Conservation (phyloP, 2,888 invertebrate species). For the Drosophila testacea region DNA sequence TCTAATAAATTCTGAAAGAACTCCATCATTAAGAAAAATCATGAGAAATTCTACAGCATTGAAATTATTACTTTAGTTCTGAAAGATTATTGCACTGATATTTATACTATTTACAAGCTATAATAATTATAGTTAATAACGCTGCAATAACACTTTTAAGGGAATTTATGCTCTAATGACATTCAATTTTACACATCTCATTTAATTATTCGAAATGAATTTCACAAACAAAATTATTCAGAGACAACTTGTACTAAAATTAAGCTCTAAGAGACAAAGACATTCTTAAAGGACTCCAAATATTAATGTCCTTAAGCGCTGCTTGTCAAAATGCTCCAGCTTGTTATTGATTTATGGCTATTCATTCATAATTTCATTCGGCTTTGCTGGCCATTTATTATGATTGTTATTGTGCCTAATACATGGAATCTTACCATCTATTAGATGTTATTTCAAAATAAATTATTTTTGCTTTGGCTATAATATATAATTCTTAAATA, state of each 20-base stretch:
- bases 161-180: no score
- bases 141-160: no score
- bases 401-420: not conserved
- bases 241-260: no score
- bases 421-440: not conserved
- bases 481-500: slow-evolving; percentile 12
- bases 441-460: slow-evolving; percentile 1
- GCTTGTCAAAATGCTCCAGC: slow-evolving; percentile 2
- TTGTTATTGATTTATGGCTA: slow-evolving; percentile 11
- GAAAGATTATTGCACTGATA: no score
- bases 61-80: no score
- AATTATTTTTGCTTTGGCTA: slow-evolving; percentile 7
- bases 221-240: not conserved
- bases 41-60: no score
- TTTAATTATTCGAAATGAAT: no score
- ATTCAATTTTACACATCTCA: not conserved
- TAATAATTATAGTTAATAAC: no score
- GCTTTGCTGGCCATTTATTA: slow-evolving; percentile 8
- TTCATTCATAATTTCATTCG: not conserved
- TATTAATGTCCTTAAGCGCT: slow-evolving; percentile 1
- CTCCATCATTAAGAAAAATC: not conserved
- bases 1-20: not conserved
- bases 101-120: no score
- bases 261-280: not conserved
- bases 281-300: not conserved